A percentile compares a stretch with the other conserved stretches of the same genome.
These are phyloP conservation scores for Catocala nupta DNA, from an alignment of 2,888 invertebrate genomes.

Conservation along the genomic window DNA sequence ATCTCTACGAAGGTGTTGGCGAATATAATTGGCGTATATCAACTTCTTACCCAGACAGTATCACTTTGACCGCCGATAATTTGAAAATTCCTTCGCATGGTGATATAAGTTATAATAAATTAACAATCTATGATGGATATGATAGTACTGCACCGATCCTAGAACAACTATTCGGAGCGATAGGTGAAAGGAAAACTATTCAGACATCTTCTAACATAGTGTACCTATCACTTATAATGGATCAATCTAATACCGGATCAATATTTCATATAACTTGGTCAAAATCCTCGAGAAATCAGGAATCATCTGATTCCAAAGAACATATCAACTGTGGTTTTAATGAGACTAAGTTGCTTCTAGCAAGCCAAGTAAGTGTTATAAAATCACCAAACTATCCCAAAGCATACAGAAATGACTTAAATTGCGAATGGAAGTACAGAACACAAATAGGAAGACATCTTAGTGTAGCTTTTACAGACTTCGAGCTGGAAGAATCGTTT, in stretches of 20 bases:
- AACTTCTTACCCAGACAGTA: slow-evolving; percentile 63
- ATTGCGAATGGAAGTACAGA: slow-evolving; percentile 92
- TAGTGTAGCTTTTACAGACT: slow-evolving; percentile 81
- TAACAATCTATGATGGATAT: slow-evolving; percentile 91
- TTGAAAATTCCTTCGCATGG: slow-evolving; percentile 69
- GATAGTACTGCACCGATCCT: slow-evolving; percentile 88
- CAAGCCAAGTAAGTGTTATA: slow-evolving; percentile 67
- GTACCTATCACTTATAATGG: slow-evolving; percentile 85
- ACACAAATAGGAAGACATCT: slow-evolving; percentile 88
- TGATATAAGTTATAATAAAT: slow-evolving; percentile 64
- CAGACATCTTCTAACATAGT: slow-evolving; percentile 89
- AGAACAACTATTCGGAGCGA: slow-evolving; percentile 85
- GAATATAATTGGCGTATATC: slow-evolving; percentile 91
- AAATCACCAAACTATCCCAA: slow-evolving; percentile 92
- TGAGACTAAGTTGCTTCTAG: slow-evolving; percentile 57
- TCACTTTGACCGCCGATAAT: slow-evolving; percentile 60
- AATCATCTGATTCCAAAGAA: slow-evolving; percentile 26
- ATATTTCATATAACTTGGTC: slow-evolving; percentile 71
- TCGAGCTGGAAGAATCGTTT: slow-evolving; percentile 88
- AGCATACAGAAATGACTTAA: slow-evolving; percentile 88
- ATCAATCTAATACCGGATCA: slow-evolving; percentile 77
- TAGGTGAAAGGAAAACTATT: slow-evolving; percentile 54
- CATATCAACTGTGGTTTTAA: slow-evolving; percentile 73
- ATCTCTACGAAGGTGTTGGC: slow-evolving; percentile 73
- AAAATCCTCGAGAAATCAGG: slow-evolving; percentile 46